These are phyloP conservation scores for Megalonaias nervosa DNA, from an alignment of 1,140 invertebrate genomes.

Conservation along the genomic window DNA sequence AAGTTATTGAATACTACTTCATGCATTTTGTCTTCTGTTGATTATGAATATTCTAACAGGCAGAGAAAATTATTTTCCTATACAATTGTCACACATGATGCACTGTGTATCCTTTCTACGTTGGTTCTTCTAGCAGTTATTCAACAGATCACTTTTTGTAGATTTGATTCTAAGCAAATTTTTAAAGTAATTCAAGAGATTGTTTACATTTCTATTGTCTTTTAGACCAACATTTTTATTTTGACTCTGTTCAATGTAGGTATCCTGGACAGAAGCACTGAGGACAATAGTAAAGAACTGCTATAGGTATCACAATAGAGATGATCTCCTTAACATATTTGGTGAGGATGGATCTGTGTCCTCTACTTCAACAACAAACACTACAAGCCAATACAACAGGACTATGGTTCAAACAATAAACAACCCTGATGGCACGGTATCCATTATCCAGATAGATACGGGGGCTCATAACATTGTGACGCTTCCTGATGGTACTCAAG, in stretches of 20 bases:
- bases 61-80: not conserved
- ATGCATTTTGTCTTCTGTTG: not conserved
- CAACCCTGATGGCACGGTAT: constrained; percentile 96
- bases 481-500: constrained; percentile 94
- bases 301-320: constrained; percentile 97
- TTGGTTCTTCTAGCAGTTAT: not conserved
- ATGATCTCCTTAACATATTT: constrained; percentile 95
- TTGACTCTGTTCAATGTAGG: constrained; percentile 76
- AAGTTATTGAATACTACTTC: not conserved
- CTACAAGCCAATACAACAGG: constrained; percentile 41
- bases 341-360: constrained; percentile 79
- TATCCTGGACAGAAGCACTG: constrained; percentile 98
- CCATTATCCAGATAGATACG: constrained; percentile 96
- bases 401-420: constrained; percentile 96
- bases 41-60: not conserved
- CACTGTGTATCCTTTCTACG: not conserved
- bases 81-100: not conserved
- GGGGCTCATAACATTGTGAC: constrained; percentile 79
- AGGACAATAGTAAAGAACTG: constrained; percentile 98
- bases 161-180: not conserved
- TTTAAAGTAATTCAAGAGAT: not conserved
- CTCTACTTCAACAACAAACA: not conserved
- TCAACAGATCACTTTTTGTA: not conserved
- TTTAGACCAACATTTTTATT: not conserved
- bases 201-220: not conserved